phyloP scores from a whole-genome alignment of 1,140 invertebrate species.

The Pogonus chalceus region DNA sequence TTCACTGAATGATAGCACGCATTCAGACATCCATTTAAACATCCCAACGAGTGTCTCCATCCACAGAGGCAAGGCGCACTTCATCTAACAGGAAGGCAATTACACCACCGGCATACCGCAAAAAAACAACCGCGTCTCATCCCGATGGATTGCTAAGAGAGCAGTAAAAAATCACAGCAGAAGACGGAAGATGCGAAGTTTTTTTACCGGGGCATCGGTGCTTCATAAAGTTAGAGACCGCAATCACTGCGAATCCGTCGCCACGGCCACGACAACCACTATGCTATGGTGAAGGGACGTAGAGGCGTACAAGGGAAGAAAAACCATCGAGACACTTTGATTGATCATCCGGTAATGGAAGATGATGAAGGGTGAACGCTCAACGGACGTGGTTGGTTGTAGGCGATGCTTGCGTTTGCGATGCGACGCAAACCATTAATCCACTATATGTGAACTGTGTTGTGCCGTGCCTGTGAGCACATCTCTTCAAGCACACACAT shows the following conservation, averaged over 20 bases:
- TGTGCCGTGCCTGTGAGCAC: no score
- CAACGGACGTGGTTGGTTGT: neutral
- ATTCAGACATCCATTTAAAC: no score
- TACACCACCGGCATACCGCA: neutral
- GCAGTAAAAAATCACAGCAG: neutral
- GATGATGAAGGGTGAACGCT: slow-evolving; percentile 2
- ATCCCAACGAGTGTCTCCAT: no score
- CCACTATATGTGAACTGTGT: no score
- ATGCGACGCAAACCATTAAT: no score
- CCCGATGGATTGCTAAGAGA: neutral
- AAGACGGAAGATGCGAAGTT: neutral
- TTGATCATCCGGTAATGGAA: slow-evolving; percentile 6
- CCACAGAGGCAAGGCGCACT: no score
- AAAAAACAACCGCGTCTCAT: neutral
- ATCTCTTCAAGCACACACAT: no score
- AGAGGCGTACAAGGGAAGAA: no score
- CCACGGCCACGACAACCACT: neutral
- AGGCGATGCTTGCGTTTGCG: no score
- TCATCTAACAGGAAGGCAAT: neutral
- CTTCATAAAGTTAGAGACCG: no score
- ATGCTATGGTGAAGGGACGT: neutral
- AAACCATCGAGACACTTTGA: neutral
- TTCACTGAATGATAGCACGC: no score
- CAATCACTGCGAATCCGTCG: no score
- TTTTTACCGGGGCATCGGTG: neutral